These are phyloP conservation scores for Nibea coibor DNA, from an alignment of 2,113 vertebrate genomes.

Conservation along the genomic window DNA sequence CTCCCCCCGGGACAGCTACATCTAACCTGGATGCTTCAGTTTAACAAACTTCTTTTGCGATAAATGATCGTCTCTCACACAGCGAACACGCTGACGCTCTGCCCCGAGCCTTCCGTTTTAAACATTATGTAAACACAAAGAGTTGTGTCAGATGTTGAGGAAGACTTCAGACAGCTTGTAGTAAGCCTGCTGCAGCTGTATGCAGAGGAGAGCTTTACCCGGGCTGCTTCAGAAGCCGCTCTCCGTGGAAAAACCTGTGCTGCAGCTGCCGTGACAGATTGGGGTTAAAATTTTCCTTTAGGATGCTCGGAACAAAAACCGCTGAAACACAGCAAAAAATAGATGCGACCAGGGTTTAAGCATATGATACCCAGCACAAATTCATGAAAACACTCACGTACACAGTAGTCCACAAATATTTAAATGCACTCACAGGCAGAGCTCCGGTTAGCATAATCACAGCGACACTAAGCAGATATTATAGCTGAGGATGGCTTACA, in stretches of 20 bases:
- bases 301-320: conserved; percentile 39
- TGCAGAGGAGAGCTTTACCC: conserved; percentile 19
- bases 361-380: not conserved
- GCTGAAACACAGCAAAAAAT: conserved; percentile 20
- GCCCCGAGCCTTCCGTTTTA: not conserved
- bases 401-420: conserved; percentile 33
- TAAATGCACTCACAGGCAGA: conserved; percentile 23
- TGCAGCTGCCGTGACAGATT: conserved; percentile 70
- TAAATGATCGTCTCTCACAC: not conserved
- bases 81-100: not conserved
- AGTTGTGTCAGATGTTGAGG: conserved; percentile 17
- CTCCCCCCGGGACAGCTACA: no score
- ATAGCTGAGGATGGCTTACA: conserved; percentile 7
- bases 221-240: conserved; percentile 37
- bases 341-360: conserved; percentile 4
- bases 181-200: conserved; percentile 37
- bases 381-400: not conserved
- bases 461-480: conserved; percentile 27
- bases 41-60: not conserved
- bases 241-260: conserved; percentile 58
- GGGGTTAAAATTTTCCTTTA: conserved; percentile 65
- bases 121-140: conserved; percentile 17
- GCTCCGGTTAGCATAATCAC: conserved; percentile 40
- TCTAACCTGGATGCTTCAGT: not conserved
- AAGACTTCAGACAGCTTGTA: conserved; percentile 35